A percentile compares a stretch with the other conserved stretches of the same genome.
Evolutionary conservation across 2,113 vertebrate genomes (phyloP).

Genomic region (Lipophrys pholis): DNA sequence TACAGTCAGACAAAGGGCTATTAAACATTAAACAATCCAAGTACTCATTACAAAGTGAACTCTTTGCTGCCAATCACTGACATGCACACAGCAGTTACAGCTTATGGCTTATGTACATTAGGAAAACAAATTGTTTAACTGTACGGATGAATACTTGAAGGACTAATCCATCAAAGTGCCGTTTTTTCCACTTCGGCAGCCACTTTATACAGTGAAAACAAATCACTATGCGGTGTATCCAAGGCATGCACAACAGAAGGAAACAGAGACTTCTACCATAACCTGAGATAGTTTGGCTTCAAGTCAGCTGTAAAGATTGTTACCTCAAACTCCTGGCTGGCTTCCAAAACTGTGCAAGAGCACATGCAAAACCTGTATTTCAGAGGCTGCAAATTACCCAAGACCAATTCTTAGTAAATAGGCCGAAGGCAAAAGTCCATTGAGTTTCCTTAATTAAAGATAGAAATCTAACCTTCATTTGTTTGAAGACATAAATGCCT

Average conservation of each 20-base stretch:
- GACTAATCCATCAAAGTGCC: neutral
- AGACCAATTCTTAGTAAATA: slow-evolving; percentile 34
- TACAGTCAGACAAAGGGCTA: neutral
- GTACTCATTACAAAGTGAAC: neutral
- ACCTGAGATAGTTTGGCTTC: neutral
- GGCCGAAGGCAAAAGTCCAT: neutral
- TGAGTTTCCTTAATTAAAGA: neutral
- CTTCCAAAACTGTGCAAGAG: slow-evolving; percentile 12
- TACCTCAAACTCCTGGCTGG: slow-evolving; percentile 37
- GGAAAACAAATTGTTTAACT: neutral
- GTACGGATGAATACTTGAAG: neutral
- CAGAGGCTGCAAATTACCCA: neutral
- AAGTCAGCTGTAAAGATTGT: slow-evolving; percentile 22
- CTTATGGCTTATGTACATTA: neutral
- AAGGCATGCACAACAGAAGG: slow-evolving; percentile 24
- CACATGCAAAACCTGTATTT: slow-evolving; percentile 30
- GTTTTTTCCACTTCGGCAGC: neutral
- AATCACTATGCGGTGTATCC: slow-evolving; percentile 6
- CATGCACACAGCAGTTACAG: neutral
- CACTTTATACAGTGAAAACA: neutral
- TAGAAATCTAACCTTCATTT: neutral
- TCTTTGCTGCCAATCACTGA: neutral
- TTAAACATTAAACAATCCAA: neutral
- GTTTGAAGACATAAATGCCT: no score
- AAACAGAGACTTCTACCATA: slow-evolving; percentile 8